phyloP scores from a whole-genome alignment of 2,113 vertebrate genomes.

The Tragelaphus imberbis region DNA sequence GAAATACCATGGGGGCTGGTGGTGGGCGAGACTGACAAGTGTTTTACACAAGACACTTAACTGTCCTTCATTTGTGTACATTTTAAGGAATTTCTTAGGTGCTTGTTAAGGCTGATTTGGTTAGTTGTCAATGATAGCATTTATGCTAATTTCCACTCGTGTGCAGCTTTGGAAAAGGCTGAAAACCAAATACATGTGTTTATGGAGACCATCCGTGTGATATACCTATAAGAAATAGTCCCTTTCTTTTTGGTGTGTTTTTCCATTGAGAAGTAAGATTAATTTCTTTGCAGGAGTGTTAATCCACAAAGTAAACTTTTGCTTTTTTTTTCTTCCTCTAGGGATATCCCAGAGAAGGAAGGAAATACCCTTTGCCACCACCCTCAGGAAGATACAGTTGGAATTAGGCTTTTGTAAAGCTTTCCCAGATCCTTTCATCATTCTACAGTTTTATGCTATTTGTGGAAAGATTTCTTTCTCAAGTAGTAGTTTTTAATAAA shows the following conservation, averaged over 20 bases:
- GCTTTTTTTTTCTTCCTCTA: constrained; percentile 76
- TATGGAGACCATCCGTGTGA: background rate
- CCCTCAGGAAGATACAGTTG: constrained; percentile 88
- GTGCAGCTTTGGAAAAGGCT: background rate
- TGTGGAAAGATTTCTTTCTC: constrained; percentile 71
- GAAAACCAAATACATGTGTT: background rate
- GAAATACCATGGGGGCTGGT: background rate
- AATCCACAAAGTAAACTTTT: constrained; percentile 78
- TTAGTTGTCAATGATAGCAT: background rate
- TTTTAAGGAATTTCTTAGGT: background rate
- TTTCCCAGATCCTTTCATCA: constrained; percentile 58
- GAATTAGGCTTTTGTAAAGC: constrained; percentile 82
- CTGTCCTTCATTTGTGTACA: background rate
- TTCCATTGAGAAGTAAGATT: background rate
- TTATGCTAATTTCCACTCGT: background rate
- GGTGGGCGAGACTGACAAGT: background rate
- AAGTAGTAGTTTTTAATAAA: constrained; percentile 79
- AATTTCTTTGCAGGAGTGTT: constrained; percentile 59
- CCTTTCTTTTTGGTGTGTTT: background rate
- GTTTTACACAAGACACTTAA: background rate
- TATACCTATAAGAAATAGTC: background rate
- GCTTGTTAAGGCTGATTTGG: background rate
- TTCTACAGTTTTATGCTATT: constrained; percentile 69
- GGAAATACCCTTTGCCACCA: constrained; percentile 87
- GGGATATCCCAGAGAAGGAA: constrained; percentile 84